phyloP scores from a whole-genome alignment of 2,888 invertebrate species.

The Drosophila kanekoi region DNA sequence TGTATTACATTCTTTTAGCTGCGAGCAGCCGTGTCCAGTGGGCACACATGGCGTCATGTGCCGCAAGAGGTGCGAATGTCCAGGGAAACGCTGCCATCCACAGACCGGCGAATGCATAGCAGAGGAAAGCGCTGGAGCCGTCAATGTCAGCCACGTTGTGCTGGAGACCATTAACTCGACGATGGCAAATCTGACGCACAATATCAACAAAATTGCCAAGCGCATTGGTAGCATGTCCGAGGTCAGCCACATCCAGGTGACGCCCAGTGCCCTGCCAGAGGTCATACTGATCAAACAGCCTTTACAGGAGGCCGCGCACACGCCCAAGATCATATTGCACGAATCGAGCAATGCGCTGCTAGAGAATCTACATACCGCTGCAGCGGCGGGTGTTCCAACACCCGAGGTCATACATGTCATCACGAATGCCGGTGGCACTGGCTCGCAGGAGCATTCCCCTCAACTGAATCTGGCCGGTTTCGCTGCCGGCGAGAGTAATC shows the following conservation, averaged over 20 bases:
- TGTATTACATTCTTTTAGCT: constrained; percentile 56
- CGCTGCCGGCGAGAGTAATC: constrained; percentile 38
- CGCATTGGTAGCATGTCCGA: constrained; percentile 76
- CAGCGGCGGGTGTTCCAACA: constrained; percentile 57
- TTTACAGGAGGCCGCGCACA: constrained; percentile 63
- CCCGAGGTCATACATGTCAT: constrained; percentile 85
- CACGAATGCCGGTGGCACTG: constrained; percentile 65
- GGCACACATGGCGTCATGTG: constrained; percentile 84
- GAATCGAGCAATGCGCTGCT: constrained; percentile 74
- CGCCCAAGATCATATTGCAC: constrained; percentile 83
- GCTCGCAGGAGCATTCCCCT: constrained; percentile 49
- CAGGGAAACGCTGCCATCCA: constrained; percentile 73
- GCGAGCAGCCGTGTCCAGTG: constrained; percentile 82
- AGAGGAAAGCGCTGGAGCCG: constrained; percentile 37
- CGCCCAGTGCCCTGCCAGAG: constrained; percentile 77
- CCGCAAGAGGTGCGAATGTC: constrained; percentile 82
- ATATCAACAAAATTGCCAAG: constrained; percentile 81
- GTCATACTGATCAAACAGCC: constrained; percentile 83
- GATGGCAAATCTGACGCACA: constrained; percentile 83
- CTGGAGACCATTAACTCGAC: constrained; percentile 84
- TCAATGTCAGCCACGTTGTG: constrained; percentile 82
- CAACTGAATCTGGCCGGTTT: constrained; percentile 72
- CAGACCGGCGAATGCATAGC: constrained; percentile 74
- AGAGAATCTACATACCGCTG: constrained; percentile 71
- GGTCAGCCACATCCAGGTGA: constrained; percentile 31